Evolutionary conservation across 1,140 invertebrate genomes (phyloP).

Genomic region (Bombus breviceps): DNA sequence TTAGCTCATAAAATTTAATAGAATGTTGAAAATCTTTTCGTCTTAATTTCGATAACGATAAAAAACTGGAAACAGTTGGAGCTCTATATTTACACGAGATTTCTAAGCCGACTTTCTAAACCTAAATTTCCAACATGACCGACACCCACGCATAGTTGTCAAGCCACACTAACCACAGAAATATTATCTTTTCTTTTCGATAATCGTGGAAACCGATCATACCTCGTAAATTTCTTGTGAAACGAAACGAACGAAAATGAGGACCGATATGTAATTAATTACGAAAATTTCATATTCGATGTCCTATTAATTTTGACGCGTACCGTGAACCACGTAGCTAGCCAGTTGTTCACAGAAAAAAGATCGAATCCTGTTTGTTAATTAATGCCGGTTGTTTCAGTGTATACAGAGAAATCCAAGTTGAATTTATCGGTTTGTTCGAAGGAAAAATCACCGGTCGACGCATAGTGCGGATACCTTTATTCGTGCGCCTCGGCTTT

Average conservation of each 20-base stretch:
- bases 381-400: slow-evolving; percentile 26
- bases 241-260: neutral
- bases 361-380: slow-evolving; percentile 20
- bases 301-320: neutral
- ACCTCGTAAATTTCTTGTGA: neutral
- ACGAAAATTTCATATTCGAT: neutral
- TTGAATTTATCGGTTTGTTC: slow-evolving; percentile 18
- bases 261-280: neutral
- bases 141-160: neutral
- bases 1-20: no score
- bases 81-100: neutral
- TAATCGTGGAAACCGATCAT: neutral
- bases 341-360: neutral
- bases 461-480: slow-evolving; percentile 23
- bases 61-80: neutral
- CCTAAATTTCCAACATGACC: neutral
- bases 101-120: slow-evolving; percentile 7
- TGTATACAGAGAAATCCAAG: slow-evolving; percentile 9
- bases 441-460: neutral
- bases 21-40: no score
- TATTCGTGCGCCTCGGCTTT: neutral
- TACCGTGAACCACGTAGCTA: no score
- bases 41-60: neutral
- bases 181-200: neutral
- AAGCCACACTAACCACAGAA: no score